Conservation (phyloP, 2,113 vertebrate genomes). For the Rhinoptilus africanus region DNA sequence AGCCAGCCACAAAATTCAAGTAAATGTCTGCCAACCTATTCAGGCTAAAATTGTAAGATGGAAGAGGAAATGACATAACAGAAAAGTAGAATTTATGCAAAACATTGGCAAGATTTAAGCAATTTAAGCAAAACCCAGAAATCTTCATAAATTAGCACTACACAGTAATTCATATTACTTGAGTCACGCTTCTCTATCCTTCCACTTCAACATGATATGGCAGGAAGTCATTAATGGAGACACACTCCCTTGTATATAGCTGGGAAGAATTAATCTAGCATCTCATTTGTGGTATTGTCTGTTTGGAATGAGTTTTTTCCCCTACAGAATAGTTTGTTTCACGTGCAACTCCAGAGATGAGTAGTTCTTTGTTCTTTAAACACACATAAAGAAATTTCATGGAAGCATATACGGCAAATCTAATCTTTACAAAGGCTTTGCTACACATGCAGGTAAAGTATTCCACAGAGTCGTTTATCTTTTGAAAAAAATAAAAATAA, state of each 20-base stretch:
- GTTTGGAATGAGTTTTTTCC: neutral
- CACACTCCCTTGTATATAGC: neutral
- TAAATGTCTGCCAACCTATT: neutral
- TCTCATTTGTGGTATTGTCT: neutral
- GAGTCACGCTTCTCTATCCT: neutral
- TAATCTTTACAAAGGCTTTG: neutral
- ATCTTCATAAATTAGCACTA: neutral
- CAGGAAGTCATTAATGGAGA: constrained; percentile 30
- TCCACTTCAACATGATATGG: neutral
- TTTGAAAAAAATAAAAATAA: neutral
- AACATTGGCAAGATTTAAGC: neutral
- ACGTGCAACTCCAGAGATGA: neutral
- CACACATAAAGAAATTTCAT: neutral
- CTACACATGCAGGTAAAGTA: neutral
- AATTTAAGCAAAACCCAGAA: neutral
- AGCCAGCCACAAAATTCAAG: neutral
- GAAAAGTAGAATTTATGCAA: neutral
- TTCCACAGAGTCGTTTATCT: neutral
- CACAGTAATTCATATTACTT: neutral
- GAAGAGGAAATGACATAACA: neutral
- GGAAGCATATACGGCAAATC: neutral
- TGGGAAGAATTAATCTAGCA: neutral
- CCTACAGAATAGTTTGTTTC: neutral
- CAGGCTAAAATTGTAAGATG: neutral
- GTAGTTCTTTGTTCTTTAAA: constrained; percentile 2